A percentile compares a stretch with the other conserved stretches of the same genome.
phyloP scores from a whole-genome alignment of 2,888 invertebrate species.

The Gandaritis pyraliata region DNA sequence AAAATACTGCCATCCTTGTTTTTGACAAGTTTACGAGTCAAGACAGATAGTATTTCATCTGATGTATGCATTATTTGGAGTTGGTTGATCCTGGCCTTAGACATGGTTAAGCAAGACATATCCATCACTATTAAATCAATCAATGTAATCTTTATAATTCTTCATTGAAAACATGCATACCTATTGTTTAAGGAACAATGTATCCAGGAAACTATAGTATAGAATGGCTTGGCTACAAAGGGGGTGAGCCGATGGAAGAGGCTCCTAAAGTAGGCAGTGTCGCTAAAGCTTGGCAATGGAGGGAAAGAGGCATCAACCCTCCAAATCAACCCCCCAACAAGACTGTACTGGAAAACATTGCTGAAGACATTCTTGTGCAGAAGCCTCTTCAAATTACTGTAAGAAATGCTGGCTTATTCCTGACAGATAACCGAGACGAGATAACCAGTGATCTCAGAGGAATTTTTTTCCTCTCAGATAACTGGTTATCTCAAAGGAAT shows the following conservation, averaged over 20 bases:
- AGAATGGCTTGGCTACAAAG: constrained; percentile 70
- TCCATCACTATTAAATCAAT: too few species aligned
- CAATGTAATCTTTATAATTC: not conserved
- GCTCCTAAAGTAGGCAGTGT: constrained; percentile 67
- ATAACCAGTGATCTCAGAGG: too few species aligned
- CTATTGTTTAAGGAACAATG: constrained; percentile 52
- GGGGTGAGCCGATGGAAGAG: constrained; percentile 67
- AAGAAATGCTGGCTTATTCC: constrained; percentile 49
- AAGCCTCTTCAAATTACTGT: constrained; percentile 86
- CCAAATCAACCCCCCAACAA: constrained; percentile 71
- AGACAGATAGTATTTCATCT: too few species aligned
- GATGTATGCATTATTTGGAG: too few species aligned
- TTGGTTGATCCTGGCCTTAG: too few species aligned
- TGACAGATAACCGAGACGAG: too few species aligned
- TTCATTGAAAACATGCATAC: constrained; percentile 1
- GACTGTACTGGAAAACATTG: constrained; percentile 84
- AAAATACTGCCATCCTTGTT: too few species aligned
- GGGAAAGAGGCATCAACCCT: constrained; percentile 73
- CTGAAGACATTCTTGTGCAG: constrained; percentile 87
- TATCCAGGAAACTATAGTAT: constrained; percentile 74
- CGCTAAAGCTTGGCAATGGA: constrained; percentile 77
- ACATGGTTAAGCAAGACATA: too few species aligned
- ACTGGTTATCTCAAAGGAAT: too few species aligned
- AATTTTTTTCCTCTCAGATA: too few species aligned
- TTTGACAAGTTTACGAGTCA: too few species aligned